Conservation (phyloP, 2,888 invertebrate species). For the Ophioninae sp. region DNA sequence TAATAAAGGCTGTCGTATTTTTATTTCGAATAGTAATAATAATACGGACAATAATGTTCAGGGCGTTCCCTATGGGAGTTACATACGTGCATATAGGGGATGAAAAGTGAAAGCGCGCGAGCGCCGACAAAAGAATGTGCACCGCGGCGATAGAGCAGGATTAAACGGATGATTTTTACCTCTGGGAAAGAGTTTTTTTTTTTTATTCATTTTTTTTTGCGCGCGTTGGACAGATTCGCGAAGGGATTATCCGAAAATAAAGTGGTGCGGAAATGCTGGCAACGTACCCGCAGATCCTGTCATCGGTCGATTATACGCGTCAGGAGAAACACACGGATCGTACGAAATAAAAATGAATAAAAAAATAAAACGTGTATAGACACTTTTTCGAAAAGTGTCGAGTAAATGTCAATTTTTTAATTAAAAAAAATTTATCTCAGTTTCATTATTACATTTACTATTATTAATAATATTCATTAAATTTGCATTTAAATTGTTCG, state of each 20-base stretch:
- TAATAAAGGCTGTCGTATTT: conserved; percentile 11
- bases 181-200: conserved; percentile 44
- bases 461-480: too few species aligned
- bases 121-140: conserved; percentile 18
- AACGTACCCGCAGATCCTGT: conserved; percentile 42
- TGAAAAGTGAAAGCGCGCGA: conserved; percentile 39
- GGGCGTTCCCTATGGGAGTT: background rate
- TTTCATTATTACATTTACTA: too few species aligned
- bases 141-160: conserved; percentile 42
- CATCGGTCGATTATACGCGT: conserved; percentile 35
- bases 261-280: conserved; percentile 49
- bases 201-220: conserved; percentile 7
- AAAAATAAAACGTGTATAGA: background rate
- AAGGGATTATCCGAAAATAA: conserved; percentile 54
- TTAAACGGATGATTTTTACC: conserved; percentile 43
- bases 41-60: conserved; percentile 7
- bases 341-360: background rate
- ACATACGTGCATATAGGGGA: conserved; percentile 6
- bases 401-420: too few species aligned
- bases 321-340: conserved; percentile 5
- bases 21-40: background rate
- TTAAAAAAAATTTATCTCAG: too few species aligned
- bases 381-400: background rate
- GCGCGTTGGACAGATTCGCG: background rate
- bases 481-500: too few species aligned